Conservation (phyloP, 2,113 vertebrate species). For the Corythoichthys haematopterus region DNA sequence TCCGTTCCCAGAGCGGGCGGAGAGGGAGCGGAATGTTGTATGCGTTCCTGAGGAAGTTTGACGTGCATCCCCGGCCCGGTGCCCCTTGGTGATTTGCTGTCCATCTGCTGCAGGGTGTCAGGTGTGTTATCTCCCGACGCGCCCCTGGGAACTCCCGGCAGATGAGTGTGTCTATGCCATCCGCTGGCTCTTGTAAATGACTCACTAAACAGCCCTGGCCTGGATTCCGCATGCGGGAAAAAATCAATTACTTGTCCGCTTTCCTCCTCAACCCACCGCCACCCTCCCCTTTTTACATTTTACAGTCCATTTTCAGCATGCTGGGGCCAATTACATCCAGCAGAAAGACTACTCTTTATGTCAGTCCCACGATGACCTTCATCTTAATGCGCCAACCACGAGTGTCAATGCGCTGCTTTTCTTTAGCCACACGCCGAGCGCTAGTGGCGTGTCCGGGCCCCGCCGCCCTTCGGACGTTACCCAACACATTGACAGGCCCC, state of each 20-base stretch:
- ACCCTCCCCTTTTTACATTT: slow-evolving; percentile 64
- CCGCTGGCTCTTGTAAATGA: slow-evolving; percentile 69
- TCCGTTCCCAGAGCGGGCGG: slow-evolving; percentile 59
- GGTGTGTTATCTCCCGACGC: slow-evolving; percentile 66
- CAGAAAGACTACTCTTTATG: slow-evolving; percentile 70
- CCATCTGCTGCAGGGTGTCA: slow-evolving; percentile 67
- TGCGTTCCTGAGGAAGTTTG: slow-evolving; percentile 42
- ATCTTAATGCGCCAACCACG: slow-evolving; percentile 60
- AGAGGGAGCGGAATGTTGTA: slow-evolving; percentile 36
- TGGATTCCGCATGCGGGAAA: slow-evolving; percentile 67
- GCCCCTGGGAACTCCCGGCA: slow-evolving; percentile 69
- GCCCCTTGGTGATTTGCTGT: slow-evolving; percentile 59
- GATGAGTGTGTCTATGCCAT: slow-evolving; percentile 54
- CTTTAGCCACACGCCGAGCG: slow-evolving; percentile 59
- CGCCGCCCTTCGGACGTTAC: slow-evolving; percentile 37
- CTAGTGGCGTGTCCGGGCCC: slow-evolving; percentile 56
- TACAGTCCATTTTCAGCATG: slow-evolving; percentile 75
- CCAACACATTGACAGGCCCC: slow-evolving; percentile 67
- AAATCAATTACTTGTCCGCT: slow-evolving; percentile 74
- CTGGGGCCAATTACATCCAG: slow-evolving; percentile 73
- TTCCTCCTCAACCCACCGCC: neutral
- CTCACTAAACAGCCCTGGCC: slow-evolving; percentile 70
- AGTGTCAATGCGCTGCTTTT: slow-evolving; percentile 64
- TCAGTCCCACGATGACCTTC: slow-evolving; percentile 68
- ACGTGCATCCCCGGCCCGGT: slow-evolving; percentile 49